Conservation (phyloP, 2,888 invertebrate genomes). For the Xestia rhomboidea region DNA sequence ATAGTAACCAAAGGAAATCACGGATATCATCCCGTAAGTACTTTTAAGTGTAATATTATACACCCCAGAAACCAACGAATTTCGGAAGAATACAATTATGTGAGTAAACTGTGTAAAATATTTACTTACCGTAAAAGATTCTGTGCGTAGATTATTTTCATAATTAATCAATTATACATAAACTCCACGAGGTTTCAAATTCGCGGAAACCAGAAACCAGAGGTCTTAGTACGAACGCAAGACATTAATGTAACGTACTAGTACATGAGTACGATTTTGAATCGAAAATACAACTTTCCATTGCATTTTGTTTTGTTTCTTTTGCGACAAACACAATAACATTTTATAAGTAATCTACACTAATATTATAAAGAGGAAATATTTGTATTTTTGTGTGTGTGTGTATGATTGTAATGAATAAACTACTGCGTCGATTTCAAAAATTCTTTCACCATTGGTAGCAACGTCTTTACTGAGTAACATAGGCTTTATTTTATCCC, state of each 20-base stretch:
- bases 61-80: not conserved
- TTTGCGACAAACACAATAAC: too few relatives aligned
- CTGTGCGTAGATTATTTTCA: not conserved
- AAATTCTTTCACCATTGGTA: too few relatives aligned
- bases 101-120: not conserved
- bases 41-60: too few relatives aligned
- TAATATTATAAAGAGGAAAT: too few relatives aligned
- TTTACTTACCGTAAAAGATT: not conserved
- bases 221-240: not conserved
- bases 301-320: not conserved
- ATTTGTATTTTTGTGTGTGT: too few relatives aligned
- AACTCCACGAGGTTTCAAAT: not conserved
- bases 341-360: too few relatives aligned
- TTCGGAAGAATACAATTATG: not conserved
- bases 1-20: too few relatives aligned
- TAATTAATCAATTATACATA: conserved; percentile 25
- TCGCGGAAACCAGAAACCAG: not conserved
- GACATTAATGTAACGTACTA: not conserved
- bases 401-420: too few relatives aligned
- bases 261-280: not conserved
- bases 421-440: too few relatives aligned
- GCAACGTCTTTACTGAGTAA: too few relatives aligned
- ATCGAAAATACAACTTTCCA: not conserved
- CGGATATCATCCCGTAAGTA: too few relatives aligned
- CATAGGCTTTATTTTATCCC: too few relatives aligned